Percentiles rank a stretch among this genome's conserved stretches.
phyloP scores from a whole-genome alignment of 2,888 invertebrate species.

The Gastrophysa polygoni region DNA sequence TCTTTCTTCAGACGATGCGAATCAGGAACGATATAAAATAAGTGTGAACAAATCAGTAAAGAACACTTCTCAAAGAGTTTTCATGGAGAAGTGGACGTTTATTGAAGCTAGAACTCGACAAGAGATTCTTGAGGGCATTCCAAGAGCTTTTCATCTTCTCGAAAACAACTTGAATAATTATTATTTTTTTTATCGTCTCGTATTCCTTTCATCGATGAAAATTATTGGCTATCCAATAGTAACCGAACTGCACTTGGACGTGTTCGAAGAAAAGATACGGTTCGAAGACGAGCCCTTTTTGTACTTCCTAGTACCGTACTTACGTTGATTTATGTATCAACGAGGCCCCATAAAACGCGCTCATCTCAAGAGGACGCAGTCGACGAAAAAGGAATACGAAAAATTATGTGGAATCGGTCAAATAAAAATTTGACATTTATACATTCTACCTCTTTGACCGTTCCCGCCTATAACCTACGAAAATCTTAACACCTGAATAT shows the following conservation, averaged over 20 bases:
- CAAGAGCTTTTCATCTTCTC: too few species aligned
- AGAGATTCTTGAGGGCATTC: too few species aligned
- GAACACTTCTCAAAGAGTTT: too few species aligned
- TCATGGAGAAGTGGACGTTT: too few species aligned
- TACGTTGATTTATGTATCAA: constrained; percentile 27
- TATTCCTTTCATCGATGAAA: background rate
- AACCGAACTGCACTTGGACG: background rate
- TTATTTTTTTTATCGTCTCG: too few species aligned
- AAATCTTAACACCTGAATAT: constrained; percentile 60
- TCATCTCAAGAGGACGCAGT: constrained; percentile 32
- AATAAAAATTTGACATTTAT: constrained; percentile 55
- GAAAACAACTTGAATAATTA: too few species aligned
- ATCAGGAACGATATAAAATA: too few species aligned
- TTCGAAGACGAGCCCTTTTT: constrained; percentile 3
- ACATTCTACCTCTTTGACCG: constrained; percentile 46
- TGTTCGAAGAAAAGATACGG: background rate
- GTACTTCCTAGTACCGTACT: constrained; percentile 24
- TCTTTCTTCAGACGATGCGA: too few species aligned
- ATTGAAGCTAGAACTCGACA: too few species aligned
- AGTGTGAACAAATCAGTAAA: too few species aligned
- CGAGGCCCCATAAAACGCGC: constrained; percentile 30
- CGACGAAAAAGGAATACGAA: constrained; percentile 21
- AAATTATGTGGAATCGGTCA: constrained; percentile 36
- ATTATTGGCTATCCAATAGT: background rate
- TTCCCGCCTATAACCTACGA: constrained; percentile 50